A percentile compares a stretch with the other conserved stretches of the same genome.
Conservation (phyloP, 2,113 vertebrate genomes). For the Anser cygnoides region DNA sequence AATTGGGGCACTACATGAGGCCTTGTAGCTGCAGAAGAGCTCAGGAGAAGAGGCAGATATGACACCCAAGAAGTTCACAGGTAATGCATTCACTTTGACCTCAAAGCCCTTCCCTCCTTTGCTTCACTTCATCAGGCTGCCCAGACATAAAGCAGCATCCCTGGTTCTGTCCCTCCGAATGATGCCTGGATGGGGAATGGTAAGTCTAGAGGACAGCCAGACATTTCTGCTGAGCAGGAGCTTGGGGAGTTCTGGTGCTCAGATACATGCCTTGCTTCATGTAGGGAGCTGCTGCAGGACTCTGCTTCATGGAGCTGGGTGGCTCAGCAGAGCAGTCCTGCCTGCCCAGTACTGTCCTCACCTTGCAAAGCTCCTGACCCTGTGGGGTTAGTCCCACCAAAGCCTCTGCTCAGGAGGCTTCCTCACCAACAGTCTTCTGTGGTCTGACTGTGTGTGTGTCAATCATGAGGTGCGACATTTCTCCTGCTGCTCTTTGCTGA, state of each 20-base stretch:
- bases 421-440: not conserved
- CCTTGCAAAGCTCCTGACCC: not conserved
- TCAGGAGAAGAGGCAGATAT: not conserved
- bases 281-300: not conserved
- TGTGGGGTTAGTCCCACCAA: not conserved
- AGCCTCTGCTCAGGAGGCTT: not conserved
- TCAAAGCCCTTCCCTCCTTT: not conserved
- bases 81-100: not conserved
- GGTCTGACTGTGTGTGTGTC: no score
- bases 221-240: not conserved
- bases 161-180: not conserved
- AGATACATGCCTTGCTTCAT: not conserved
- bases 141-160: not conserved
- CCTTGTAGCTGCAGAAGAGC: not conserved
- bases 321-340: not conserved
- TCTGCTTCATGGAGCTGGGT: not conserved
- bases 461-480: not conserved
- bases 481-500: not conserved
- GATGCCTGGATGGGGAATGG: not conserved
- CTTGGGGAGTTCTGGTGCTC: not conserved
- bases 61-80: not conserved
- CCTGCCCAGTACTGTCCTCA: not conserved
- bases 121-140: not conserved
- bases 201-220: not conserved
- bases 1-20: not conserved